These are phyloP conservation scores for Gymnogyps californianus DNA, from an alignment of 2,113 vertebrate species.

Conservation along the genomic window DNA sequence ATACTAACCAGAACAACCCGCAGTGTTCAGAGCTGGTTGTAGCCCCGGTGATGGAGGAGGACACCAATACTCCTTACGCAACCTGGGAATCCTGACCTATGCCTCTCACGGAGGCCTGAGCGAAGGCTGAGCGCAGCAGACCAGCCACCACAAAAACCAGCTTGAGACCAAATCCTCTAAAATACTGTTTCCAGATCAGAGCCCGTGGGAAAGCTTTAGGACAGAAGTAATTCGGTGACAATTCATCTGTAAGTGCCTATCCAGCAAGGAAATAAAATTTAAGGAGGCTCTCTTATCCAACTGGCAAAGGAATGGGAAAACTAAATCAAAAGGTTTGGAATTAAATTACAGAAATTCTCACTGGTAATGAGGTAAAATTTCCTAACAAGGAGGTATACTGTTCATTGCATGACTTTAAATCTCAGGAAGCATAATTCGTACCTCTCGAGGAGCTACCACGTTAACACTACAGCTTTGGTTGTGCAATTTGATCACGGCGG, in stretches of 20 bases:
- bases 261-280: background rate
- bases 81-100: background rate
- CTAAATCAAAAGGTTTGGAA: background rate
- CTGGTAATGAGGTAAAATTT: background rate
- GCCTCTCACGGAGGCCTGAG: background rate
- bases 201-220: accelerated
- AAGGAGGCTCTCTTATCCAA: background rate
- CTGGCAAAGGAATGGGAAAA: background rate
- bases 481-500: accelerated
- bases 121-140: accelerated
- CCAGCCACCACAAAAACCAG: background rate
- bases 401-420: background rate
- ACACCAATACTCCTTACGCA: background rate
- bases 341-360: background rate
- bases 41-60: background rate
- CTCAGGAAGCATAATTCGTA: background rate
- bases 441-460: background rate
- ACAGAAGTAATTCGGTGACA: background rate
- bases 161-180: background rate
- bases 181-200: background rate
- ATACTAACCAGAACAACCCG: accelerated
- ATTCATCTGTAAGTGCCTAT: background rate
- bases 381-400: background rate
- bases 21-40: background rate
- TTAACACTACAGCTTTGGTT: background rate